Evolutionary conservation across 2,797 vertebrate species (phyloP).

Genomic region (Sebastes hubbsi): DNA sequence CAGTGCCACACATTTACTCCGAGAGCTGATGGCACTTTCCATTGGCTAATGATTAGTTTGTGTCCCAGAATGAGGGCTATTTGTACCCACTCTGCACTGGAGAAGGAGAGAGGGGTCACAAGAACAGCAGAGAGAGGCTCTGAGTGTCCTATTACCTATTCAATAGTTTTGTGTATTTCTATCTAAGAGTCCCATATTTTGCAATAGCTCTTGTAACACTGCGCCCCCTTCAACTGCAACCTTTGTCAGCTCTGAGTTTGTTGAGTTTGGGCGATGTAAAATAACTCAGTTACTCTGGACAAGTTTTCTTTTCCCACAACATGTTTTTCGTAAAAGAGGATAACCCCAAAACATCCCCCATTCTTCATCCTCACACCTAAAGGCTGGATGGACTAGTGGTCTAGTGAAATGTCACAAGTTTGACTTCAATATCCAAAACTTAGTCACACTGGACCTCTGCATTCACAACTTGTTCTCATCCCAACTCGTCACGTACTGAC

Average conservation of each 20-base stretch:
- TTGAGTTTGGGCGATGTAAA: background rate
- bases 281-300: background rate
- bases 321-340: background rate
- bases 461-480: fast-evolving
- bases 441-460: background rate
- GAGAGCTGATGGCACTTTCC: slow-evolving; percentile 55
- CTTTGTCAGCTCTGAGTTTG: background rate
- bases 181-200: slow-evolving; percentile 20
- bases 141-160: slow-evolving; percentile 45
- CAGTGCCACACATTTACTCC: slow-evolving; percentile 37
- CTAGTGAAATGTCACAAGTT: background rate
- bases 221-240: background rate
- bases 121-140: slow-evolving; percentile 29
- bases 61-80: slow-evolving; percentile 38
- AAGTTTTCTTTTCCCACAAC: background rate
- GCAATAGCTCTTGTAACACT: slow-evolving; percentile 4
- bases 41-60: slow-evolving; percentile 62
- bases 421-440: background rate
- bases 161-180: slow-evolving; percentile 37
- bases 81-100: slow-evolving; percentile 45
- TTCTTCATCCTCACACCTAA: background rate
- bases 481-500: fast-evolving
- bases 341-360: background rate
- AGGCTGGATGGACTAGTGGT: background rate
- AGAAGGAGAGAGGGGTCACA: slow-evolving; percentile 44